Conservation (phyloP, 2,113 vertebrate species). For the Pungitius pungitius region DNA sequence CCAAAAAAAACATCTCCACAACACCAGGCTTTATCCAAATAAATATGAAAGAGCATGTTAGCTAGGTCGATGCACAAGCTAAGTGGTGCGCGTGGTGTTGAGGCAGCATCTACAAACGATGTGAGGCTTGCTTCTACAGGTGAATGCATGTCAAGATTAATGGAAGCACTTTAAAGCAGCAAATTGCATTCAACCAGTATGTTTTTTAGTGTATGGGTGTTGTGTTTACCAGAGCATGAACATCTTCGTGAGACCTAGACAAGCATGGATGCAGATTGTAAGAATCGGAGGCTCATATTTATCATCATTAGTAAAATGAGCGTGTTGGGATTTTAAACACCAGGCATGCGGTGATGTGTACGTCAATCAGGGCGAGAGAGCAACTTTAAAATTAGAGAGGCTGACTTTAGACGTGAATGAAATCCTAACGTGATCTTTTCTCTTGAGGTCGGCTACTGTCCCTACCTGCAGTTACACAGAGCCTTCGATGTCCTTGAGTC, state of each 20-base stretch:
- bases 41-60: slow-evolving; percentile 12
- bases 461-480: slow-evolving; percentile 16
- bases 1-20: not conserved
- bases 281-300: not conserved
- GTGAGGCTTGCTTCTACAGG: not conserved
- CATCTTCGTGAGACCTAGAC: not conserved
- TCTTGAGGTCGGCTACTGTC: slow-evolving; percentile 16
- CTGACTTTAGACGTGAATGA: slow-evolving; percentile 1
- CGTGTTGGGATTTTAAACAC: slow-evolving; percentile 12
- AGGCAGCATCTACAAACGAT: slow-evolving; percentile 7
- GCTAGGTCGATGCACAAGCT: slow-evolving; percentile 9
- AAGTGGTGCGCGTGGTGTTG: not conserved
- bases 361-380: slow-evolving; percentile 18
- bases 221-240: not conserved
- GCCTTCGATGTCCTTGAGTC: slow-evolving; percentile 38
- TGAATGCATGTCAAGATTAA: not conserved
- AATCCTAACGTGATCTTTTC: slow-evolving; percentile 46
- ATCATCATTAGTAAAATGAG: not conserved
- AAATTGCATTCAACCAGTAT: slow-evolving; percentile 5
- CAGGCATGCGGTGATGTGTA: slow-evolving; percentile 7
- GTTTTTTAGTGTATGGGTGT: not conserved
- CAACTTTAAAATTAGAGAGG: slow-evolving; percentile 20
- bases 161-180: not conserved
- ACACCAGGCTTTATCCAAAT: not conserved
- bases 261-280: not conserved